Evolutionary conservation across 2,888 invertebrate genomes (phyloP).

Genomic region (Sinopyrophorus schimmeli): DNA sequence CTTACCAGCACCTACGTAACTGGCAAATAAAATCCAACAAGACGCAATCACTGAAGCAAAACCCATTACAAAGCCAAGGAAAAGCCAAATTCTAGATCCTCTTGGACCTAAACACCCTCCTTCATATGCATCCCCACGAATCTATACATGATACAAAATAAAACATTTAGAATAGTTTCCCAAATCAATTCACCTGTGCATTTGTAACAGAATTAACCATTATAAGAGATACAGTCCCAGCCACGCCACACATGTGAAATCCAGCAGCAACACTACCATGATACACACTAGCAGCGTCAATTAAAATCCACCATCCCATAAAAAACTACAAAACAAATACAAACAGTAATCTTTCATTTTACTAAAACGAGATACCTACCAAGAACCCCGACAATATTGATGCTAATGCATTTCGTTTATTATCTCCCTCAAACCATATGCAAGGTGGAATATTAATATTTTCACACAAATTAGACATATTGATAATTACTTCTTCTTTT

Average conservation of each 20-base stretch:
- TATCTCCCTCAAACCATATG: conserved; percentile 84
- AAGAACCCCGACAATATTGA: conserved; percentile 84
- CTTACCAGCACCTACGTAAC: conserved; percentile 73
- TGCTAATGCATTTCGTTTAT: conserved; percentile 83
- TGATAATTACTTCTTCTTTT: too few relatives aligned
- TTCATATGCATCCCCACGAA: conserved; percentile 80
- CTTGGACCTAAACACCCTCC: conserved; percentile 85
- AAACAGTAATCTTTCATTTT: conserved; percentile 18
- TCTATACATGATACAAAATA: conserved; percentile 53
- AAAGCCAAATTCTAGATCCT: conserved; percentile 91
- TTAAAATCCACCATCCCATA: conserved; percentile 97
- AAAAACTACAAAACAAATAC: conserved; percentile 78
- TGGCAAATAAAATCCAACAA: conserved; percentile 93
- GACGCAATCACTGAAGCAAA: conserved; percentile 96
- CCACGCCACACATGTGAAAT: conserved; percentile 91
- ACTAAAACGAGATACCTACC: conserved; percentile 60
- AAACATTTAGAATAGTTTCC: neutral
- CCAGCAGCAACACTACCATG: conserved; percentile 74
- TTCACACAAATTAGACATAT: conserved; percentile 60
- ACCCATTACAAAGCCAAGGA: conserved; percentile 94
- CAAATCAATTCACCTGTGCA: too few relatives aligned
- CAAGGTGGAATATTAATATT: conserved; percentile 74
- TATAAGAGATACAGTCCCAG: conserved; percentile 90
- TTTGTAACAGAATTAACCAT: conserved; percentile 98
- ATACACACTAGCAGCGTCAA: conserved; percentile 87